Evolutionary conservation across 2,113 vertebrate species (phyloP), one percentile per base, ranked within the genome.

Genomic region (Pongo pygmaeus): DNA sequence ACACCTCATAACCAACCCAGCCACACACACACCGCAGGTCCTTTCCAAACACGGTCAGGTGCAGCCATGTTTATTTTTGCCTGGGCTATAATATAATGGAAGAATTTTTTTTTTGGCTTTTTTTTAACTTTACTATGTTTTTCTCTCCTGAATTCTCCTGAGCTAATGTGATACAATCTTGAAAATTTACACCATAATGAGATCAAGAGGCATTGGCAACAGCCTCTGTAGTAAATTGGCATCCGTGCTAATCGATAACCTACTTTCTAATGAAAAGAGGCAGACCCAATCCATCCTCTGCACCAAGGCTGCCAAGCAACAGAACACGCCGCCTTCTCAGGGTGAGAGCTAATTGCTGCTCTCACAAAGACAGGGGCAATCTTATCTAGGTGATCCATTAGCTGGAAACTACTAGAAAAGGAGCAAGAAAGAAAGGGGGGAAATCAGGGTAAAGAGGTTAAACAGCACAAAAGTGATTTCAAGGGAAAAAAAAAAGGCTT

Each of bases 371-470:
- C 96, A 75, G 94, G 64, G 18, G 98, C 98, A 98, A 94, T 94
- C 91, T 93, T 88, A 95, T 97, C 98, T 98, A 98, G 98, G 98
- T 98, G 94, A 98, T 93, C 96, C 98, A 98, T 98, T 98, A 98
- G 96, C 86, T 75, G 88, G 87, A 97, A 98, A 96, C 72, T 78
- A 70, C 80, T 72, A 84, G 84, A 88, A 97, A 97, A 97, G 97
- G 32, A 57, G n/a, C 30, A 40, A 86, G 92, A 75, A 77, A 89
- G 67, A 55, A 55, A 64, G 50, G 59, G 81, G 16, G 22, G 27
- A 77, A 89, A 77, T n/a, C 93, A 95, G 96, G 91, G 85, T 77
- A 80, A 89, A 92, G 77, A 97, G 96, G 88, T 98, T 98, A 98
- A 98, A 96, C 79, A 97, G 77, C 93, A 98, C 1, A 72, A 1